Evolutionary conservation across 2,113 vertebrate genomes (phyloP).

Genomic region (Strix uralensis): DNA sequence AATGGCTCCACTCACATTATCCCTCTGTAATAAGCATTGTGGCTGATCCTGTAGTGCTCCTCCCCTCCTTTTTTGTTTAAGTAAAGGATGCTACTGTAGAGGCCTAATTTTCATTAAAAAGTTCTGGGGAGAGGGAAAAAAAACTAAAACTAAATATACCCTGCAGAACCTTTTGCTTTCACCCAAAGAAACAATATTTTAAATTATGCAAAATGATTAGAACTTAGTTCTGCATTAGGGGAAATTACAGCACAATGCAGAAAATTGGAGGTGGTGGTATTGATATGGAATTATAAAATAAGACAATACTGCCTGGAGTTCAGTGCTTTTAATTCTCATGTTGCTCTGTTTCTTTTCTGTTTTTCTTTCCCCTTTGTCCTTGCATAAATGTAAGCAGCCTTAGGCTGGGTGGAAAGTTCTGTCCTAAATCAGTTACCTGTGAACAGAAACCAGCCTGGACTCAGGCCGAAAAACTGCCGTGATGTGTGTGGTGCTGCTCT

Average conservation of each 20-base stretch:
- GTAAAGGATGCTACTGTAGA: neutral
- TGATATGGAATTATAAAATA: neutral
- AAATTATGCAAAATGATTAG: constrained; percentile 44
- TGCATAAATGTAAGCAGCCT: neutral
- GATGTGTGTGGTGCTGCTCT: neutral
- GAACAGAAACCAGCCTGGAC: neutral
- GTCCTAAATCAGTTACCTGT: neutral
- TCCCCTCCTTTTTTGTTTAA: neutral
- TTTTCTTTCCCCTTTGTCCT: neutral
- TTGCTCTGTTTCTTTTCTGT: neutral
- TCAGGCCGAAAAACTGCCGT: fast-evolving
- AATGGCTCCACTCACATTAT: neutral
- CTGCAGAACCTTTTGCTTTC: neutral
- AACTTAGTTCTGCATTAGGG: neutral
- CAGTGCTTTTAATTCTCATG: neutral
- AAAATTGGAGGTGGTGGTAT: neutral
- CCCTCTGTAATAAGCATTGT: neutral
- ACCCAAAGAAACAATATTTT: constrained; percentile 9
- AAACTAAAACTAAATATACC: neutral
- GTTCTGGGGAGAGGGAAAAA: neutral
- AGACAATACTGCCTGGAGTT: neutral
- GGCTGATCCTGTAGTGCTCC: neutral
- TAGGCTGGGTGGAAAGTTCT: neutral
- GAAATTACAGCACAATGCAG: constrained; percentile 2
- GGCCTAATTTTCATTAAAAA: constrained; percentile 8